Evolutionary conservation across 2,113 vertebrate species (phyloP), one percentile per base, ranked within the genome.

Genomic region (Microcebus griseorufus): DNA sequence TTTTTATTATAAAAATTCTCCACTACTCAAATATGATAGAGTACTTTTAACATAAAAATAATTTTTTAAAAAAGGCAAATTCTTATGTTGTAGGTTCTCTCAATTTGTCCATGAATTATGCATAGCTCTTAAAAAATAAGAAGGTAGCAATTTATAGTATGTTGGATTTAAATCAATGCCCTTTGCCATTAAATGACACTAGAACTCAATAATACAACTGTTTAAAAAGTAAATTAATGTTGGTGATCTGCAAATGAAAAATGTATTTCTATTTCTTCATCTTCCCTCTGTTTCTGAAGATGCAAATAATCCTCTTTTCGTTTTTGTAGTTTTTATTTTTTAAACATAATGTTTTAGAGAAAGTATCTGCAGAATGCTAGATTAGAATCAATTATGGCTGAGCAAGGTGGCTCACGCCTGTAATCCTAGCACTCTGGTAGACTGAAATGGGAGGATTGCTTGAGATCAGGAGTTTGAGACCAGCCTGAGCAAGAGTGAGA

Each of bases 161-260:
- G 70, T 55, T 91, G 93, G 64, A 94, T 88, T 97, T 98, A 97
- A 98, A 98, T 98, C 97, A 98, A 96, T 96, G 34, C 39, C 78
- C 92, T 98, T 90, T 96, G 91, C 60, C 80, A 94, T 93, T 92
- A 84, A 55, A 34, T 97, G 93, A 70, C 87, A 92, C 55, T 96
- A 95, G 60, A 95, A 75, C 88, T 92, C 60, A 93, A 67, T 39
- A 84, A 76, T 22, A 2, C 67, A 76, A 65, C 88, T 92, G n/a
- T 64, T 98, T 96, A 95, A 60, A 96, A 75, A 96, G 93, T n/a
- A 13, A 97, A 95, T 97, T 94, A 96, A 78, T 97, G 53, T 29
- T 93, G 34, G 67, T 95, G 96, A 95, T 70, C 48, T 75, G 51
- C 67, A 83, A 93, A 94, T 95, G 82, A 88, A 89, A 95, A 93